These are phyloP conservation scores for Drosophila cracens DNA, from an alignment of 2,888 invertebrate species.

Conservation along the genomic window DNA sequence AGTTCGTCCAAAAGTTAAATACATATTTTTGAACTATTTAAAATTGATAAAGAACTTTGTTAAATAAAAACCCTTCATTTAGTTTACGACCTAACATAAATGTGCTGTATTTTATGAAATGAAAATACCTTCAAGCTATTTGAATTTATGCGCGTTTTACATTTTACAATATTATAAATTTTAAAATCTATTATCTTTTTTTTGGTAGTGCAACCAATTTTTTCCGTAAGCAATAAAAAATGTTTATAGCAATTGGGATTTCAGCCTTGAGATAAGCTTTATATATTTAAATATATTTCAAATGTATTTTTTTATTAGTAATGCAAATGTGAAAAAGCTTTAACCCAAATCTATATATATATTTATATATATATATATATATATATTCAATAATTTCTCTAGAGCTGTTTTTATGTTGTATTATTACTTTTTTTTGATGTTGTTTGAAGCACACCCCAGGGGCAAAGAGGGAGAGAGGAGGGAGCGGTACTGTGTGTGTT, in stretches of 20 bases:
- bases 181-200: neutral
- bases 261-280: neutral
- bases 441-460: conserved; percentile 1
- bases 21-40: neutral
- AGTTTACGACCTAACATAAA: neutral
- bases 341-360: neutral
- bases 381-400: conserved; percentile 7
- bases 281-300: neutral
- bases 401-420: conserved; percentile 6
- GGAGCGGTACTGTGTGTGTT: neutral
- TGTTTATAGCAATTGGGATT: neutral
- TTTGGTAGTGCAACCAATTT: neutral
- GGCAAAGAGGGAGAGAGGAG: no score
- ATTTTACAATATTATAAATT: neutral
- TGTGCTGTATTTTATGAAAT: neutral
- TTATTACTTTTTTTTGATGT: neutral
- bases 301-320: neutral
- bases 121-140: neutral
- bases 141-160: neutral
- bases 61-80: neutral
- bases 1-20: neutral
- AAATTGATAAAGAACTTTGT: neutral
- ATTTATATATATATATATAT: neutral
- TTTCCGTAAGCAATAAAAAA: neutral
- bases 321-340: conserved; percentile 1